Percentiles rank a stretch among this genome's conserved stretches.
phyloP scores from a whole-genome alignment of 1,140 invertebrate species.

The Apis laboriosa region DNA sequence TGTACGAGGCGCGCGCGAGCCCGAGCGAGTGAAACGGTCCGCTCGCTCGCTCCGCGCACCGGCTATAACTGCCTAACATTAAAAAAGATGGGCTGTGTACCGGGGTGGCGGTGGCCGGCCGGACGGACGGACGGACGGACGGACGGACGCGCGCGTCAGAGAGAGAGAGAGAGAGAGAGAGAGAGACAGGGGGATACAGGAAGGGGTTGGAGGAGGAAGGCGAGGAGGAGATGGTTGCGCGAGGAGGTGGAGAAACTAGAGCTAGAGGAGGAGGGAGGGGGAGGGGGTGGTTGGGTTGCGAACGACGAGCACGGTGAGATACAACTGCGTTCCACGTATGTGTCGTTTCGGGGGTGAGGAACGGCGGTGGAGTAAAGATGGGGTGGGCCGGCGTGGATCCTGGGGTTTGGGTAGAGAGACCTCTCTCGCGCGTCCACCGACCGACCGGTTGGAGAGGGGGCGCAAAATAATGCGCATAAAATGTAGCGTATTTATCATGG shows the following conservation, averaged over 20 bases:
- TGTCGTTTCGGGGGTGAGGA: slow-evolving; percentile 64
- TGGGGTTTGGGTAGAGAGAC: slow-evolving; percentile 49
- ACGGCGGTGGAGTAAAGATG: slow-evolving; percentile 42
- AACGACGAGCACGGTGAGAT: slow-evolving; percentile 67
- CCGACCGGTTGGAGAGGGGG: slow-evolving; percentile 50
- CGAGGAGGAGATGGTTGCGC: slow-evolving; percentile 55
- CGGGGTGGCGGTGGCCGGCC: slow-evolving; percentile 64
- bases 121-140: slow-evolving; percentile 50
- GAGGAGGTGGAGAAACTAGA: slow-evolving; percentile 47
- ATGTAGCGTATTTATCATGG: slow-evolving; percentile 81
- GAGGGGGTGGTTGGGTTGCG: slow-evolving; percentile 59
- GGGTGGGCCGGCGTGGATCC: slow-evolving; percentile 38
- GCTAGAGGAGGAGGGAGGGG: slow-evolving; percentile 32
- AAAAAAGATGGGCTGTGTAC: slow-evolving; percentile 81
- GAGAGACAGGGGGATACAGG: slow-evolving; percentile 60
- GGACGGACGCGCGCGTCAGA: slow-evolving; percentile 51
- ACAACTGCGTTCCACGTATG: slow-evolving; percentile 65
- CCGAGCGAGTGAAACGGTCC: slow-evolving; percentile 20
- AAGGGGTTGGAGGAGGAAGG: slow-evolving; percentile 55
- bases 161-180: slow-evolving; percentile 58
- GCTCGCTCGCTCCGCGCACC: slow-evolving; percentile 69
- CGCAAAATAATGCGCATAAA: slow-evolving; percentile 80
- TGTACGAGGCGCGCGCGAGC: neutral
- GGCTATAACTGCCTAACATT: slow-evolving; percentile 82
- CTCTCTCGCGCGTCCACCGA: slow-evolving; percentile 38